Conservation (phyloP, 2,797 vertebrate species). For the Dendrocincla fuliginosa region DNA sequence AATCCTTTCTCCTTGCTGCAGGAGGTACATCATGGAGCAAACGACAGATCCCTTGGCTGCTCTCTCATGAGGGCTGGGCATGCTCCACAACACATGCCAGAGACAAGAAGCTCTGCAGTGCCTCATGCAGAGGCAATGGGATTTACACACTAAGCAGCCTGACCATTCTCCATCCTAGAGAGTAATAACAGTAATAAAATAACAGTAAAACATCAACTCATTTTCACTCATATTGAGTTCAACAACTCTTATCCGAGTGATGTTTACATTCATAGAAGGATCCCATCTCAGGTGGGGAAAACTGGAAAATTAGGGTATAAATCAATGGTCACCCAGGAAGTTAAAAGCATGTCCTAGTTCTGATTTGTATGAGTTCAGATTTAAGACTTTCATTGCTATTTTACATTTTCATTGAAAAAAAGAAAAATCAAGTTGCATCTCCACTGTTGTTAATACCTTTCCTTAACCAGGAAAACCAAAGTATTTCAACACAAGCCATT, state of each 20-base stretch:
- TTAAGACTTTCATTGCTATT: background rate
- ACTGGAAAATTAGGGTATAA: background rate
- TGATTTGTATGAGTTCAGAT: background rate
- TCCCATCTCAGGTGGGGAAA: background rate
- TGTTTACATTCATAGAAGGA: background rate
- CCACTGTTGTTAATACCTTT: background rate
- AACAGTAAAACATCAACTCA: fast-evolving
- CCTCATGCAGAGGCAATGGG: background rate
- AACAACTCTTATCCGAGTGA: background rate
- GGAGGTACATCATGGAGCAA: background rate
- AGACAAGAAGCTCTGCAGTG: background rate
- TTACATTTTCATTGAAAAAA: background rate
- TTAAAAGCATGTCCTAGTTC: background rate
- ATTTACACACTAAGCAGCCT: background rate
- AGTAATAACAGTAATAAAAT: background rate
- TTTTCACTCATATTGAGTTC: fast-evolving
- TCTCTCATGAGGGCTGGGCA: fast-evolving
- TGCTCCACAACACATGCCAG: background rate
- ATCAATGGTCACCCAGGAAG: background rate
- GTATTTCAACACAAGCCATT: background rate
- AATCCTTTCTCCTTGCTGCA: background rate
- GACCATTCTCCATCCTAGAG: background rate
- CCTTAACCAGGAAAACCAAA: background rate
- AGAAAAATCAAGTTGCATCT: background rate
- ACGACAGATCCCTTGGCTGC: background rate